A percentile compares a stretch with the other conserved stretches of the same genome.
These are phyloP conservation scores for Agapornis roseicollis DNA, from an alignment of 2,113 vertebrate genomes.

Conservation along the genomic window DNA sequence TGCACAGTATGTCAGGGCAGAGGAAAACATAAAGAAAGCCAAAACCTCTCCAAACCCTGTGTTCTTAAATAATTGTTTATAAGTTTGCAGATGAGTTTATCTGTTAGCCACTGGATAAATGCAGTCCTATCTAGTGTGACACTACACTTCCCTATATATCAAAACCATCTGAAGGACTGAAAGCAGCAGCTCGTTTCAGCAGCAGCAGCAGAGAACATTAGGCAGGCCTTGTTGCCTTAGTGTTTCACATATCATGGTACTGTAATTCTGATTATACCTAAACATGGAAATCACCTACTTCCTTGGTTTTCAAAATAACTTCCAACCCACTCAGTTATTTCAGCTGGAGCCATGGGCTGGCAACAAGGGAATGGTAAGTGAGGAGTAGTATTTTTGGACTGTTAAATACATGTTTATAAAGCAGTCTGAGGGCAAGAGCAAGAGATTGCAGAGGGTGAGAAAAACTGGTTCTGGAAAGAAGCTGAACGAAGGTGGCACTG, in stretches of 20 bases:
- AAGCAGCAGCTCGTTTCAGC: neutral
- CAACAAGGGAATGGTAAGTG: neutral
- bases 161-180: neutral
- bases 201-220: neutral
- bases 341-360: neutral
- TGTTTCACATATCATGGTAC: neutral
- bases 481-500: neutral
- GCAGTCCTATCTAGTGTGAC: neutral
- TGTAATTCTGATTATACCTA: neutral
- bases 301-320: neutral
- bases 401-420: neutral
- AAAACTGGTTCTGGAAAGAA: neutral
- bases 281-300: neutral
- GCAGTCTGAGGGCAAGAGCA: fast-evolving
- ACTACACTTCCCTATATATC: neutral
- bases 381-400: neutral
- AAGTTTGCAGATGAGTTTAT: neutral
- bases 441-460: neutral
- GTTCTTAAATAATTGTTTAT: neutral
- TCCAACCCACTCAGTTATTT: neutral
- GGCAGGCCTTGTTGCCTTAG: neutral
- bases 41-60: neutral
- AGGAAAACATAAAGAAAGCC: neutral
- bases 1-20: neutral
- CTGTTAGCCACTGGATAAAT: neutral